These are phyloP conservation scores for Lasiommata megera DNA, from an alignment of 2,888 invertebrate genomes.

Conservation along the genomic window DNA sequence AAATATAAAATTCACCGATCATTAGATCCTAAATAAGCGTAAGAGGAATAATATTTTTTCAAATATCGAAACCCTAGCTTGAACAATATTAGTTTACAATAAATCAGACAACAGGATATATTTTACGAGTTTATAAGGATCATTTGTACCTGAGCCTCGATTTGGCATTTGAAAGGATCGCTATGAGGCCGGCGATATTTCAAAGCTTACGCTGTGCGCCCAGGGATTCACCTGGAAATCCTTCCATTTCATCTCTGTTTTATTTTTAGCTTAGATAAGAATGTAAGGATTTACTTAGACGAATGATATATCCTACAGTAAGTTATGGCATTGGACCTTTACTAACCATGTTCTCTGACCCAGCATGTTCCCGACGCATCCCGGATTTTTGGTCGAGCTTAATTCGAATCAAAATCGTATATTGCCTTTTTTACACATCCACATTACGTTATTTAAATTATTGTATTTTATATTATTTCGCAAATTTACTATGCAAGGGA, in stretches of 20 bases:
- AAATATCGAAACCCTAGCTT: background rate
- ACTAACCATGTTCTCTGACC: background rate
- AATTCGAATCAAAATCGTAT: too few relatives aligned
- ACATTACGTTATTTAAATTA: too few relatives aligned
- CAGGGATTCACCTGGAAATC: conserved; percentile 53
- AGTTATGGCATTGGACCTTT: conserved; percentile 4
- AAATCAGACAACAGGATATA: conserved; percentile 3
- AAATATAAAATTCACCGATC: background rate
- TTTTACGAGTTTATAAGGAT: conserved; percentile 15
- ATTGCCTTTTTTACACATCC: too few relatives aligned
- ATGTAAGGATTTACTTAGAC: conserved; percentile 51
- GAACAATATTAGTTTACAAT: background rate
- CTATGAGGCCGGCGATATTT: conserved; percentile 52
- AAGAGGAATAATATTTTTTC: background rate
- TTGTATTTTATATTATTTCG: too few relatives aligned
- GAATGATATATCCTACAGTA: conserved; percentile 43
- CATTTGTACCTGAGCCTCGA: conserved; percentile 17
- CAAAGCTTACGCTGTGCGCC: conserved; percentile 54
- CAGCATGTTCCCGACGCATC: conserved; percentile 24
- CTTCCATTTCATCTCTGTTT: conserved; percentile 69
- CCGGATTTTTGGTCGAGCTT: too few relatives aligned
- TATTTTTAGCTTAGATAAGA: conserved; percentile 63
- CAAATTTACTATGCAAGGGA: too few relatives aligned
- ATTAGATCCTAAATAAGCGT: background rate
- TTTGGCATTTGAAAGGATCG: conserved; percentile 21